phyloP scores from a whole-genome alignment of 2,797 vertebrate genomes.

The Euthynnus affinis region DNA sequence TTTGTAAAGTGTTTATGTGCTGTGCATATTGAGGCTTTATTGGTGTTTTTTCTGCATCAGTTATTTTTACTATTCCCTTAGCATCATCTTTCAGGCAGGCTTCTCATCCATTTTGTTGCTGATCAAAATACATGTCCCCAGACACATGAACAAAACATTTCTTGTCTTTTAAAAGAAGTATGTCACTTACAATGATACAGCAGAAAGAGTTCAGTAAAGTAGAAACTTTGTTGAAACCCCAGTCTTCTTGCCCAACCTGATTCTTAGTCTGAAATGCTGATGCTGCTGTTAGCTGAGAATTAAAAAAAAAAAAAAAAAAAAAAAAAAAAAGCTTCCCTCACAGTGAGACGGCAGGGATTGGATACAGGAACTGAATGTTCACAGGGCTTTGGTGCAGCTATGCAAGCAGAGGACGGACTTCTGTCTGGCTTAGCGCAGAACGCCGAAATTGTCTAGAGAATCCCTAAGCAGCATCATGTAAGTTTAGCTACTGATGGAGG shows the following conservation, averaged over 20 bases:
- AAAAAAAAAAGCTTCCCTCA: slow-evolving; percentile 10
- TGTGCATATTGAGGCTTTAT: background rate
- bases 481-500: slow-evolving; percentile 42
- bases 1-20: background rate
- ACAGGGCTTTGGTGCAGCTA: slow-evolving; percentile 41
- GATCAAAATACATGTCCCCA: slow-evolving; percentile 10
- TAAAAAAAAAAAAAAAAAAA: background rate
- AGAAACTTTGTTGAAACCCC: slow-evolving; percentile 17
- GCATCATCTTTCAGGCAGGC: background rate
- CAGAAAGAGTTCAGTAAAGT: background rate
- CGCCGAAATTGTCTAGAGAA: slow-evolving; percentile 16
- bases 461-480: slow-evolving; percentile 25
- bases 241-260: slow-evolving; percentile 11
- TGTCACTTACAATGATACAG: slow-evolving; percentile 7
- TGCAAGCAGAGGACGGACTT: slow-evolving; percentile 24
- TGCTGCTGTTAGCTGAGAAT: slow-evolving; percentile 32
- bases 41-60: slow-evolving; percentile 14
- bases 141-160: background rate
- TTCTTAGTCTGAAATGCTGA: slow-evolving; percentile 47
- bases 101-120: background rate
- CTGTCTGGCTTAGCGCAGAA: slow-evolving; percentile 31
- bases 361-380: slow-evolving; percentile 31
- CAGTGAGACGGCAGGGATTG: slow-evolving; percentile 9
- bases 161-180: background rate
- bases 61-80: slow-evolving; percentile 19